Conservation (phyloP, 2,113 vertebrate genomes). For the Terrapene triunguis region DNA sequence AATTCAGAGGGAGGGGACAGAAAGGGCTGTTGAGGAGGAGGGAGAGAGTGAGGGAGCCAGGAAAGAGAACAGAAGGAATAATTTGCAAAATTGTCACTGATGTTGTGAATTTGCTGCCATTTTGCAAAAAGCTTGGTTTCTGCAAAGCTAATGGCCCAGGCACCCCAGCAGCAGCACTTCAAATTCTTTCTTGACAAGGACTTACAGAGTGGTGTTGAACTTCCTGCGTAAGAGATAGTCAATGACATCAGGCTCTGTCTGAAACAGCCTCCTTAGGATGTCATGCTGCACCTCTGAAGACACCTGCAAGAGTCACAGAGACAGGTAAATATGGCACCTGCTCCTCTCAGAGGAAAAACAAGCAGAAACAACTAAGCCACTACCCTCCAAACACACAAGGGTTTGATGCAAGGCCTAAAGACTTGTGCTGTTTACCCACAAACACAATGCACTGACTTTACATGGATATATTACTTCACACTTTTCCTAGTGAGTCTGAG, state of each 20-base stretch:
- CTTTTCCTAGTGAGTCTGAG: fast-evolving
- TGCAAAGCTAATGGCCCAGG: neutral
- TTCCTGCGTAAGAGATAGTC: conserved; percentile 92
- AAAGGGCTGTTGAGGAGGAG: neutral
- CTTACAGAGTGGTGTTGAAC: neutral
- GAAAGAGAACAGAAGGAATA: neutral
- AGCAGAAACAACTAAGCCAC: neutral
- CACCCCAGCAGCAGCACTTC: neutral
- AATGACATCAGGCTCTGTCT: conserved; percentile 92
- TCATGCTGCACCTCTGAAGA: conserved; percentile 88
- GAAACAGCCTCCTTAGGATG: conserved; percentile 90
- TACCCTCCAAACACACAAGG: neutral
- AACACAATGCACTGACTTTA: fast-evolving
- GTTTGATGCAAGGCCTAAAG: fast-evolving
- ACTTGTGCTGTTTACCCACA: fast-evolving
- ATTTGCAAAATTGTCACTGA: neutral
- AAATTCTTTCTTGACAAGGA: neutral
- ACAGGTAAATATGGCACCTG: fast-evolving
- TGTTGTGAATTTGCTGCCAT: neutral
- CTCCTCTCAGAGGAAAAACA: fast-evolving
- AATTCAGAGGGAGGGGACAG: neutral
- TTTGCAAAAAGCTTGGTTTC: neutral
- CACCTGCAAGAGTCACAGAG: conserved; percentile 77
- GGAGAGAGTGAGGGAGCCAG: neutral
- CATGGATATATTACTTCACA: neutral